These are phyloP conservation scores for Ridgeia piscesae DNA, from an alignment of 1,140 invertebrate species.

Conservation along the genomic window DNA sequence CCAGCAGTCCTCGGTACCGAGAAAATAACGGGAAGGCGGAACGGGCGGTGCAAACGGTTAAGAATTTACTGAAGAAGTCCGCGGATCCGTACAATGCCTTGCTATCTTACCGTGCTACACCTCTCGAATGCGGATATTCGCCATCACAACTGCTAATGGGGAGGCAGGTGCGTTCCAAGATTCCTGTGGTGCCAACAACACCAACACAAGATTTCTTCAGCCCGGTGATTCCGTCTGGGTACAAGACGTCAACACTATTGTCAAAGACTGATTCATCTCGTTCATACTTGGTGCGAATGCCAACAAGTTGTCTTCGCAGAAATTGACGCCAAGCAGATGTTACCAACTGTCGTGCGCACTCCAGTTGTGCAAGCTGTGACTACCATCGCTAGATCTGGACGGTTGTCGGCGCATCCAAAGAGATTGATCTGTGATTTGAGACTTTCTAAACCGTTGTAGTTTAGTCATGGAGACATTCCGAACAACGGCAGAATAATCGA, in stretches of 20 bases:
- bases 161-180: constrained; percentile 7
- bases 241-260: not conserved
- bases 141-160: constrained; percentile 20
- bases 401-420: not conserved
- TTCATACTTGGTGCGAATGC: not conserved
- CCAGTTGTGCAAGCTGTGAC: constrained; percentile 7
- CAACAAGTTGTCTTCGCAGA: constrained; percentile 7
- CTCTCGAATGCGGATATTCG: too few relatives aligned
- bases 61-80: too few relatives aligned
- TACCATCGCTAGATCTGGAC: too few relatives aligned
- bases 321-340: not conserved
- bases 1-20: too few relatives aligned
- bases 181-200: constrained; percentile 11
- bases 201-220: not conserved
- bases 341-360: not conserved
- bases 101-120: too few relatives aligned
- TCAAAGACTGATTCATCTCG: not conserved
- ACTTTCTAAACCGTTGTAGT: too few relatives aligned
- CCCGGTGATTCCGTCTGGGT: not conserved
- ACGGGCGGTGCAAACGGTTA: too few relatives aligned
- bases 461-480: not conserved
- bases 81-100: too few relatives aligned
- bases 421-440: too few relatives aligned
- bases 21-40: not conserved
- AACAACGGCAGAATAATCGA: constrained; percentile 8